Conservation (phyloP, 2,797 vertebrate genomes). For the Channa striata region DNA sequence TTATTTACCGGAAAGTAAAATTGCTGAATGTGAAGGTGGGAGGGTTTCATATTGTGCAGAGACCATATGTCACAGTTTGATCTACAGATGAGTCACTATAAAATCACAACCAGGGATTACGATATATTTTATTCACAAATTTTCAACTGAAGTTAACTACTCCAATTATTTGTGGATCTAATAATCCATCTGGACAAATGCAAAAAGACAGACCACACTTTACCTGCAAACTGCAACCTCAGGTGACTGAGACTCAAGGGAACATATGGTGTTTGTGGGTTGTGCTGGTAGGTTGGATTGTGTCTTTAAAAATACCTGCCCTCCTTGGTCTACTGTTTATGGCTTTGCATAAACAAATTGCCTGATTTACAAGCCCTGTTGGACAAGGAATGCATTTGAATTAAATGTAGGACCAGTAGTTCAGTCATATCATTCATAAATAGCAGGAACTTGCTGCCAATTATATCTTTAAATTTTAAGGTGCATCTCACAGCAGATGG, state of each 20-base stretch:
- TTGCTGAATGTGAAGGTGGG: neutral
- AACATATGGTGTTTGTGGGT: slow-evolving; percentile 62
- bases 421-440: slow-evolving; percentile 13
- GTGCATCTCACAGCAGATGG: slow-evolving; percentile 70
- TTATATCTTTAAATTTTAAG: slow-evolving; percentile 32
- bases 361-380: slow-evolving; percentile 43
- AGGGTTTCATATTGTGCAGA: slow-evolving; percentile 1
- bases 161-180: neutral
- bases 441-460: neutral
- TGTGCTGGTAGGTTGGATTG: slow-evolving; percentile 28
- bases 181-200: slow-evolving; percentile 16
- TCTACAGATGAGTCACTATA: neutral
- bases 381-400: neutral
- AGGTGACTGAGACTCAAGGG: slow-evolving; percentile 50
- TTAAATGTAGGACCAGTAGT: slow-evolving; percentile 21
- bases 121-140: neutral
- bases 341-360: slow-evolving; percentile 67
- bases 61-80: neutral
- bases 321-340: slow-evolving; percentile 18
- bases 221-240: slow-evolving; percentile 26
- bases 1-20: neutral
- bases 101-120: neutral
- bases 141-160: neutral
- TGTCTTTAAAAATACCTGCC: slow-evolving; percentile 51
- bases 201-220: slow-evolving; percentile 20